phyloP scores from a whole-genome alignment of 1,140 invertebrate genomes.

The Pachyrhynchus sulphureomaculatus region DNA sequence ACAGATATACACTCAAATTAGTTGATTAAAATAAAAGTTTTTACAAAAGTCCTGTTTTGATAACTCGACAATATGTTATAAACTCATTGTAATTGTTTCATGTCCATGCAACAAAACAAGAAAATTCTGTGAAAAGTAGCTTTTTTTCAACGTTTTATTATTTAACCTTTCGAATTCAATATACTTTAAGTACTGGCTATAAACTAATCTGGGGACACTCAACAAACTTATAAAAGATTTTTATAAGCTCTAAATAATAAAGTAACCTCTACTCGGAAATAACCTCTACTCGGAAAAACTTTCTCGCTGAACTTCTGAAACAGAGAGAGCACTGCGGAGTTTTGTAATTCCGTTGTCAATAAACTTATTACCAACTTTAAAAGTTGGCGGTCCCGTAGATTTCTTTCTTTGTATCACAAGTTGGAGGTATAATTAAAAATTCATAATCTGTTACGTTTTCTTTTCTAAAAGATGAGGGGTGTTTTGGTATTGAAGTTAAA shows the following conservation, averaged over 20 bases:
- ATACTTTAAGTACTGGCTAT: conserved; percentile 13
- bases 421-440: too few relatives aligned
- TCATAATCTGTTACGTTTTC: too few relatives aligned
- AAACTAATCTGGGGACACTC: conserved; percentile 13
- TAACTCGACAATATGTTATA: too few relatives aligned
- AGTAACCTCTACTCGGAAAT: conserved; percentile 6
- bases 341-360: conserved; percentile 7
- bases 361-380: conserved; percentile 5
- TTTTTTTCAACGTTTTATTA: background rate
- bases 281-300: conserved; percentile 3
- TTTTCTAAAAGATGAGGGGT: too few relatives aligned
- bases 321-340: background rate
- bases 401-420: too few relatives aligned
- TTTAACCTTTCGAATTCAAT: conserved; percentile 6
- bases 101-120: background rate
- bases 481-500: too few relatives aligned
- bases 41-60: too few relatives aligned
- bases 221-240: conserved; percentile 13
- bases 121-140: background rate
- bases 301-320: background rate
- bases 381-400: too few relatives aligned
- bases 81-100: background rate
- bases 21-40: too few relatives aligned
- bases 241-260: conserved; percentile 17
- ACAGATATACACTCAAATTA: too few relatives aligned